Conservation (phyloP, 2,797 vertebrate genomes). For the Sebastes aleutianus region DNA sequence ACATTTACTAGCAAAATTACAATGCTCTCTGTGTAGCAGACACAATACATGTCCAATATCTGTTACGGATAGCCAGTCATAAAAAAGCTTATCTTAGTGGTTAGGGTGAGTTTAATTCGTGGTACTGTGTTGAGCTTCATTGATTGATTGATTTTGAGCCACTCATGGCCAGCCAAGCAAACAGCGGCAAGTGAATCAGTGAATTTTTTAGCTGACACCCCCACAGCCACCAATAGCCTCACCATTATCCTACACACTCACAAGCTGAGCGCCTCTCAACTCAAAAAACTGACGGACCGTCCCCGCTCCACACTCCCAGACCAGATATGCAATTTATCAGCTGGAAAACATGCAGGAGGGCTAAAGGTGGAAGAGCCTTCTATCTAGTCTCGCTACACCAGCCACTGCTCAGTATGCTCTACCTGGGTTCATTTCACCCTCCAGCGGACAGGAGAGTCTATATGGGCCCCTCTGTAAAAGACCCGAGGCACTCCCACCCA, state of each 20-base stretch:
- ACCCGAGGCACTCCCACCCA: slow-evolving; percentile 69
- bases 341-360: slow-evolving; percentile 75
- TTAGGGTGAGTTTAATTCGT: slow-evolving; percentile 17
- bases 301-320: slow-evolving; percentile 43
- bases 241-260: slow-evolving; percentile 29
- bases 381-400: slow-evolving; percentile 71
- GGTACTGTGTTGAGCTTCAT: slow-evolving; percentile 26
- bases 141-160: slow-evolving; percentile 52
- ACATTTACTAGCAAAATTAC: slow-evolving; percentile 21
- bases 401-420: slow-evolving; percentile 75
- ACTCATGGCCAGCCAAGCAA: slow-evolving; percentile 38
- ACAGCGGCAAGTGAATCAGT: slow-evolving; percentile 37
- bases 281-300: slow-evolving; percentile 59
- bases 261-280: slow-evolving; percentile 47
- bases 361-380: slow-evolving; percentile 68
- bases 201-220: slow-evolving; percentile 33
- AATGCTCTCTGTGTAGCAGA: not conserved
- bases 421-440: slow-evolving; percentile 84
- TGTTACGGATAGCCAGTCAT: not conserved
- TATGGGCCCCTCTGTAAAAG: slow-evolving; percentile 72
- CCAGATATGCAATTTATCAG: slow-evolving; percentile 77
- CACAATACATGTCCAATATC: not conserved
- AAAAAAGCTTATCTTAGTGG: slow-evolving; percentile 11
- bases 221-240: slow-evolving; percentile 32
- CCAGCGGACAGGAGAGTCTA: slow-evolving; percentile 77